These are phyloP conservation scores for Unio delphinus DNA, from an alignment of 2,888 invertebrate species.

Conservation along the genomic window DNA sequence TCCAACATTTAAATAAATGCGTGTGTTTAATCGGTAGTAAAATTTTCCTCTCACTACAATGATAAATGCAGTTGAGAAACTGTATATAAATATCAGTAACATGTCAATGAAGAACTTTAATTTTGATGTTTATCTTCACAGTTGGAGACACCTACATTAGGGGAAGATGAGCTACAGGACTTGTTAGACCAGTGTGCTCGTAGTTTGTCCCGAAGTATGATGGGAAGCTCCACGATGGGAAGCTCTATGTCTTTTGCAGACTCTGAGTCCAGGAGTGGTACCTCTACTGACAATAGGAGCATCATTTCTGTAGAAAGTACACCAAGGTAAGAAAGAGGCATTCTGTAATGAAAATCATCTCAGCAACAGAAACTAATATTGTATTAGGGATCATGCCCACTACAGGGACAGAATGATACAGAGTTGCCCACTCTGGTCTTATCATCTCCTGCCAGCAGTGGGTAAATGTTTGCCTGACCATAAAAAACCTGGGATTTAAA, in stretches of 20 bases:
- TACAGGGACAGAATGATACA: too few species aligned
- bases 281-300: conserved; percentile 5
- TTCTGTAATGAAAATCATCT: background rate
- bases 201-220: conserved; percentile 51
- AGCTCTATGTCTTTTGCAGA: conserved; percentile 39
- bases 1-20: background rate
- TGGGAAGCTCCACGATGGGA: conserved; percentile 28
- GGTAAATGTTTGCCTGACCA: too few species aligned
- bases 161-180: conserved; percentile 57
- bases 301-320: conserved; percentile 30
- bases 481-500: too few species aligned
- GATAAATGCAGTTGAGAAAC: too few species aligned
- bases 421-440: too few species aligned
- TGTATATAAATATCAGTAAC: background rate
- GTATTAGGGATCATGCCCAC: background rate
- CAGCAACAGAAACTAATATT: background rate
- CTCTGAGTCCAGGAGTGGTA: conserved; percentile 33
- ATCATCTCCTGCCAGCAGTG: too few species aligned
- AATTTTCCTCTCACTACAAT: too few species aligned
- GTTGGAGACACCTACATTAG: conserved; percentile 56
- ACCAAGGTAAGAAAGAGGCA: conserved; percentile 35
- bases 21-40: background rate
- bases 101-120: background rate
- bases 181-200: conserved; percentile 65
- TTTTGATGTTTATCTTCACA: conserved; percentile 13